Evolutionary conservation across 2,113 vertebrate species (phyloP).

Genomic region (Taurulus bubalis): DNA sequence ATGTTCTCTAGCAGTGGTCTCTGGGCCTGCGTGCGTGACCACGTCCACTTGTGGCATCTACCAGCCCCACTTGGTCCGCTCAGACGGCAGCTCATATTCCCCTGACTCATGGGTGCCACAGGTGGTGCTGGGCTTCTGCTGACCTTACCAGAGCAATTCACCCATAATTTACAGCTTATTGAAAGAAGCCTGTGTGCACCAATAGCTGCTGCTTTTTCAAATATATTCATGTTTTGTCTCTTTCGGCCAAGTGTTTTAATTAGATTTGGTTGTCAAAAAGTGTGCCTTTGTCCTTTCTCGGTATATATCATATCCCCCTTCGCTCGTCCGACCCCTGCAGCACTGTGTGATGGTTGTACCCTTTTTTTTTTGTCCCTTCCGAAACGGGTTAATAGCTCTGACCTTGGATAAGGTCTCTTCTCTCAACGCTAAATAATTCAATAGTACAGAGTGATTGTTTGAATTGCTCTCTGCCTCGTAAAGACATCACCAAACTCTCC

Average conservation of each 20-base stretch:
- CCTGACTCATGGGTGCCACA: conserved; percentile 53
- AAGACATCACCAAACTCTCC: conserved; percentile 50
- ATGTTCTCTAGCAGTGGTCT: neutral
- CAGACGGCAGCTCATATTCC: conserved; percentile 42
- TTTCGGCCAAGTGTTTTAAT: neutral
- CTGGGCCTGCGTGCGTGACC: neutral
- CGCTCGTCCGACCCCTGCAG: neutral
- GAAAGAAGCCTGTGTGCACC: neutral
- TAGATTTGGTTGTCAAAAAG: neutral
- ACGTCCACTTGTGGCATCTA: conserved; percentile 17
- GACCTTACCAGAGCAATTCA: conserved; percentile 18
- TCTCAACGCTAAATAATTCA: conserved; percentile 69
- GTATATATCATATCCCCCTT: conserved; percentile 20
- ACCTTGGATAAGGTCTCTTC: conserved; percentile 46
- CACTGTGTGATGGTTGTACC: conserved; percentile 30
- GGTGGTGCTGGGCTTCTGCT: conserved; percentile 28
- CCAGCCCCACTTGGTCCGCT: conserved; percentile 9
- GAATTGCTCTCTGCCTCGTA: conserved; percentile 41
- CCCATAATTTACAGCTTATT: neutral
- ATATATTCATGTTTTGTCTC: neutral
- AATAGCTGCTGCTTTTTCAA: conserved; percentile 5
- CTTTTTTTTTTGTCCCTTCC: conserved; percentile 18
- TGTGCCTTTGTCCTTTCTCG: neutral
- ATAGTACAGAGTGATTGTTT: conserved; percentile 50
- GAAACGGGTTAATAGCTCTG: conserved; percentile 49